phyloP scores from a whole-genome alignment of 92 coral and sea anemone genomes.

The Porites cylindrica region DNA sequence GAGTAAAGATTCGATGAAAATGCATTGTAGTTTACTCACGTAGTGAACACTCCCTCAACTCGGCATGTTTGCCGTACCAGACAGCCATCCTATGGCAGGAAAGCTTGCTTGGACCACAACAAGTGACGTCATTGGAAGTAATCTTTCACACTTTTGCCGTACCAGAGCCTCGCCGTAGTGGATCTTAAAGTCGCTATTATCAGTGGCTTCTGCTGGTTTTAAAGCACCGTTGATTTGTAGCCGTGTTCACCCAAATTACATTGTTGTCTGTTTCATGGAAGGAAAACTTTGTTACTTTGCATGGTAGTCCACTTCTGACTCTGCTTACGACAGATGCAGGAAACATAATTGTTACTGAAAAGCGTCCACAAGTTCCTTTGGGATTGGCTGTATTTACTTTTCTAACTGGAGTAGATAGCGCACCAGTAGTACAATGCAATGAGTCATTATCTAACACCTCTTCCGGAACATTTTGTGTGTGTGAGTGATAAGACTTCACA shows the following conservation, averaged over 20 bases:
- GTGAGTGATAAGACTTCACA: conserved; percentile 18
- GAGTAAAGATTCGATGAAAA: too few species aligned
- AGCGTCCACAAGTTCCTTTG: conserved; percentile 23
- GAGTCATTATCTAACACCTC: conserved; percentile 6
- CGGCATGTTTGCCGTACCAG: conserved; percentile 28
- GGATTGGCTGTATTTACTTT: conserved; percentile 16
- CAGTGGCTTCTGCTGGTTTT: conserved; percentile 10
- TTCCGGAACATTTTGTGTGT: conserved; percentile 27
- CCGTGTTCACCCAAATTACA: conserved; percentile 61
- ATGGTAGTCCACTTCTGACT: conserved; percentile 62
- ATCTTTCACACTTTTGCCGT: conserved; percentile 35
- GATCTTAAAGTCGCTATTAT: too few species aligned
- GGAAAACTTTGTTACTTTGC: conserved; percentile 57
- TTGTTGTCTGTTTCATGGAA: conserved; percentile 56
- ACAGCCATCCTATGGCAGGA: conserved; percentile 29
- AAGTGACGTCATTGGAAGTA: conserved; percentile 29
- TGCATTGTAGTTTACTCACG: background rate
- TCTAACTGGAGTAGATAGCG: conserved; percentile 27
- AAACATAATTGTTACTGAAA: conserved; percentile 28
- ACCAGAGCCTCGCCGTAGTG: background rate
- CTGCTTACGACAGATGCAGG: conserved; percentile 74
- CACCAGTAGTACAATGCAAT: conserved; percentile 2
- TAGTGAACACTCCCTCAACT: conserved; percentile 15
- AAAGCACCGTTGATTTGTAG: conserved; percentile 54
- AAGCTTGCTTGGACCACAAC: conserved; percentile 25